A percentile compares a stretch with the other conserved stretches of the same genome.
Conservation (phyloP, 2,113 vertebrate genomes). For the Empidonax traillii region DNA sequence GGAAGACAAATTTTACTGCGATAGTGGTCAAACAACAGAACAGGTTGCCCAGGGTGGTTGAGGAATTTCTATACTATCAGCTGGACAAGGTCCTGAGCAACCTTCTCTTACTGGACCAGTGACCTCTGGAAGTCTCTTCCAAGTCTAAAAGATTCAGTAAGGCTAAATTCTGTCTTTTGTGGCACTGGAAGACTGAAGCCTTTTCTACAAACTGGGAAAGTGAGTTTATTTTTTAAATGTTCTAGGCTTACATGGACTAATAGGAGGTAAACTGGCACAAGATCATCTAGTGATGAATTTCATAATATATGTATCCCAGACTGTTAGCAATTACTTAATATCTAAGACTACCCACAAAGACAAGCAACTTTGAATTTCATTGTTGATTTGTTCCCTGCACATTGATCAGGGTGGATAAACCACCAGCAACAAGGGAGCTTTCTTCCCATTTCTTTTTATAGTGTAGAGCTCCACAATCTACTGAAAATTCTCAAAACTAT, state of each 20-base stretch:
- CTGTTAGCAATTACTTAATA: not conserved
- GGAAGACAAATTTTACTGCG: not conserved
- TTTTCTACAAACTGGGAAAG: not conserved
- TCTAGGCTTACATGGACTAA: not conserved
- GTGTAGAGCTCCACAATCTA: not conserved
- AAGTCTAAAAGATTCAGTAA: not conserved
- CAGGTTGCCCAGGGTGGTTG: not conserved
- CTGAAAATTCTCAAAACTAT: not conserved
- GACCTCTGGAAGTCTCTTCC: not conserved
- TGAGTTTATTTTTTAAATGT: not conserved
- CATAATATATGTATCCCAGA: not conserved
- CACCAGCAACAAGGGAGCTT: not conserved
- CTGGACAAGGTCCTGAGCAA: not conserved
- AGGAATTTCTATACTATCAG: not conserved
- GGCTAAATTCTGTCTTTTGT: not conserved
- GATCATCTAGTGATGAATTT: not conserved
- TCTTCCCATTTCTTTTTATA: not conserved
- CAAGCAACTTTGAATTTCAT: not conserved
- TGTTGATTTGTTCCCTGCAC: not conserved
- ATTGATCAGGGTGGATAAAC: not conserved
- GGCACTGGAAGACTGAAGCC: not conserved
- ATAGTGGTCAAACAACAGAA: not conserved
- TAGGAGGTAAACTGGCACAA: not conserved
- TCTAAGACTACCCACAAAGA: not conserved
- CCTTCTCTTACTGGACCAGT: not conserved